Conservation (phyloP, 2,888 invertebrate genomes). For the Stegana nigrithorax region DNA sequence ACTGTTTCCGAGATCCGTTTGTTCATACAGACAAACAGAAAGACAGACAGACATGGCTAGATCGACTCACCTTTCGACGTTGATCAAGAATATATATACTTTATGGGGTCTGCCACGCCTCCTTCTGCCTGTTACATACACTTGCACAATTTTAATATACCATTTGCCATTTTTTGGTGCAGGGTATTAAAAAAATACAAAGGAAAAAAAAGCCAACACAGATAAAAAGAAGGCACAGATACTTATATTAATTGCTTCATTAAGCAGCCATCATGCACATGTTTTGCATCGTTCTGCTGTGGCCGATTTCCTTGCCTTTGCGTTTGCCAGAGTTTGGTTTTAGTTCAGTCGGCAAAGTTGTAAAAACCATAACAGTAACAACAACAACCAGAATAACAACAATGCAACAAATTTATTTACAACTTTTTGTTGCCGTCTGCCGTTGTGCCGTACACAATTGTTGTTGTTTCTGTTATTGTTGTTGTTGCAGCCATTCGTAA, state of each 20-base stretch:
- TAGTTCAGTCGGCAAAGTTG: not conserved
- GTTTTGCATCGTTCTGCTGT: not conserved
- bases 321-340: not conserved
- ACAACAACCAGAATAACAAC: not conserved
- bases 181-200: too few relatives aligned
- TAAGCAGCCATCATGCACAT: not conserved
- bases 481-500: not conserved
- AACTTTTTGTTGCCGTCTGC: not conserved
- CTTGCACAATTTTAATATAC: too few relatives aligned
- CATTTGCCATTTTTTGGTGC: too few relatives aligned
- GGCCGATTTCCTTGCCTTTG: not conserved
- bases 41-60: too few relatives aligned
- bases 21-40: too few relatives aligned
- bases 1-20: too few relatives aligned
- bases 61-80: too few relatives aligned
- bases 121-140: too few relatives aligned
- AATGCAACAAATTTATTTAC: not conserved
- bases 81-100: too few relatives aligned
- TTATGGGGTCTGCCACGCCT: too few relatives aligned
- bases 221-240: not conserved
- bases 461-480: not conserved
- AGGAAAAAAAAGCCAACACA: too few relatives aligned
- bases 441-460: too few relatives aligned
- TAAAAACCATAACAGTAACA: not conserved
- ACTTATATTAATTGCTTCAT: conserved; percentile 10